Base-by-base conservation (phyloP, 2,888 invertebrate species). In the Tridacna gigas region DNA sequence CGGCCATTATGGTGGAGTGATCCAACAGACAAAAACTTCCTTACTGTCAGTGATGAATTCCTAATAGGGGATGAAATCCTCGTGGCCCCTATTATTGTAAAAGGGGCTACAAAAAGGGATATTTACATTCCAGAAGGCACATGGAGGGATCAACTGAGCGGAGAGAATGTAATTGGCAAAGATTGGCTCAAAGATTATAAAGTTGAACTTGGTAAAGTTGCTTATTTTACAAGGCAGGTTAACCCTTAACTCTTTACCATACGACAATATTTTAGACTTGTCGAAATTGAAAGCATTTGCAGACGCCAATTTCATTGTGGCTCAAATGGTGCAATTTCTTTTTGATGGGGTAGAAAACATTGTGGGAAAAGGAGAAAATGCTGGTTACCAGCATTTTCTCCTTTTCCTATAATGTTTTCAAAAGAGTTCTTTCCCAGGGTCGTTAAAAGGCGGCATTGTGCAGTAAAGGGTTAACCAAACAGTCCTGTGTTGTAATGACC, bases 1-100 rank as follows among this genome's bases (percentile, higher is more conserved):
- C 96, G 98, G 47, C 98, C 99, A 0, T 93, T 98, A 28, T 97
- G 98, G 96, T 96, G 97, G 87, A 97, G 98, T 90, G 99, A 97
- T 94, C 98, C 99, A 0, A 94, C 95, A 0, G 99, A 99, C 91
- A 96, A 96, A 15, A 96, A 96, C 9, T 96, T 97, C 0, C 97
- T 97, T 91, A 96, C 96, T 71, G 97, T 98, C 85, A 98, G 99
- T 89, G 96, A 97, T 28, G 88, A 93, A 81, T 93, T 91, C 84
- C 80, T 94, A 9, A 80, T 94, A 15, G 94, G 94, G 2, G 88
- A 92, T 76, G 80, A 88, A 25, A 63, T 93, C 13, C 79, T 94
- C 3, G 93, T 94, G 13, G 93, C 94, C 11, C 94, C 94, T n/a
- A 88, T 94, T 15, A 63, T 94, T 61, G 84, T 89, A 20, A 60